A percentile compares a stretch with the other conserved stretches of the same genome.
phyloP scores from a whole-genome alignment of 1,140 invertebrate genomes.

The Penaeus japonicus region DNA sequence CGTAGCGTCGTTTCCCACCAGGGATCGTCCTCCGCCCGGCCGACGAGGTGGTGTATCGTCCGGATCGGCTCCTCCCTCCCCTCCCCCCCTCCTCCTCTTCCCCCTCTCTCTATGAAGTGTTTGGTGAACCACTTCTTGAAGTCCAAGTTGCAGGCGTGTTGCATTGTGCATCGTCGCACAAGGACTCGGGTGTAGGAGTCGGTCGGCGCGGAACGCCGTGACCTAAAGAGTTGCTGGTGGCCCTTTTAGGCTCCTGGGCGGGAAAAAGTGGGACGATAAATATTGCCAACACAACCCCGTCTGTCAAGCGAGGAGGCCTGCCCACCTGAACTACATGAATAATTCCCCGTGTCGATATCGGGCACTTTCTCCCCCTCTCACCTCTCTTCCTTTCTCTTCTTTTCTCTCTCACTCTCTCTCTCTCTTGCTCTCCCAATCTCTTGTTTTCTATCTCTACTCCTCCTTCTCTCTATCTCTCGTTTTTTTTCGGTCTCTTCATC shows the following conservation, averaged over 20 bases:
- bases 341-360: conserved; percentile 15
- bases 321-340: conserved; percentile 33
- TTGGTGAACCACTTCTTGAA: too few species aligned
- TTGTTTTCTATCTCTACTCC: neutral
- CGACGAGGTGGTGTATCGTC: too few species aligned
- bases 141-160: too few species aligned
- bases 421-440: too few species aligned
- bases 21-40: neutral
- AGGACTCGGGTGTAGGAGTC: too few species aligned
- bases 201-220: too few species aligned
- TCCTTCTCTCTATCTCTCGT: neutral
- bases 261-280: neutral
- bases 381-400: neutral
- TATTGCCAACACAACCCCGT: conserved; percentile 28
- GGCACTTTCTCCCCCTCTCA: neutral
- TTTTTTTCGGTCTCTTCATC: too few species aligned
- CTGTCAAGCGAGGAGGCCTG: conserved; percentile 20
- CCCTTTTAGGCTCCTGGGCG: neutral
- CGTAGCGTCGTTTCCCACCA: neutral
- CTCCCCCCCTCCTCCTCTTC: too few species aligned
- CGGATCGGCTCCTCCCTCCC: too few species aligned
- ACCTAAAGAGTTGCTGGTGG: neutral
- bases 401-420: neutral
- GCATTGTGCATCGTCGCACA: too few species aligned
- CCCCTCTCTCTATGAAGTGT: too few species aligned